Evolutionary conservation across 2,797 vertebrate species (phyloP), one percentile per base, ranked within the genome.

Genomic region (Halcyon chelicuti): DNA sequence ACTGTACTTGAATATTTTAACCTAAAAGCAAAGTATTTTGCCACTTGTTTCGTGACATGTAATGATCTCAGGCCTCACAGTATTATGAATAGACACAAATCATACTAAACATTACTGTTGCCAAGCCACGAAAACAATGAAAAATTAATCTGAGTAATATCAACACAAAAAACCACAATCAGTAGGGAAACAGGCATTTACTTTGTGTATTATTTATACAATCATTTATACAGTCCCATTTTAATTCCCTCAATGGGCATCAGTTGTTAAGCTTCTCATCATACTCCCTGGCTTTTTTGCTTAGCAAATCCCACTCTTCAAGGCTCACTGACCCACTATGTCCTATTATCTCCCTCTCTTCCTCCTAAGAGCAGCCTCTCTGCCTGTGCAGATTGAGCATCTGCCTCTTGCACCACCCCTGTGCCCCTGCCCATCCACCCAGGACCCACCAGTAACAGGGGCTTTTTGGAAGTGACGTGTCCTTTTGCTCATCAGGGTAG

Each of bases 401-500:
- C 39, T 66, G 35, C 13, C 15, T 54, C 52, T 67, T 1, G 2
- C 71, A 35, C 8, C 0, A 0, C 16, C 31, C 22, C 46, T n/a
- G 29, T 55, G 39, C 8, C 52, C 28, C n/a, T 23, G 37, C 14
- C 23, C 52, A n/a, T 25, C 37, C 37, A 49, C 22, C 17, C 58
- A 67, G 55, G 49, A 12, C 31, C 16, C 26, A 25, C 7, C 21
- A 33, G 31, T 28, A 55, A 51, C 12, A 17, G 35, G 17, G 23
- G 20, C 18, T 31, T 55, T 54, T 57, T 40, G 26, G 28, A 57
- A 52, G 83, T 22, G 11, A 31, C 6, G 3, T 26, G 37, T 40
- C 82, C 74, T 92, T 92, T 88, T 61, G n/a, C 66, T 71, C 52
- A 71, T 67, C 31, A 46, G 68, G 49, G 85, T 75, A 75, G 75